phyloP scores from a whole-genome alignment of 2,888 invertebrate species.

The Phyllotreta cruciferae region DNA sequence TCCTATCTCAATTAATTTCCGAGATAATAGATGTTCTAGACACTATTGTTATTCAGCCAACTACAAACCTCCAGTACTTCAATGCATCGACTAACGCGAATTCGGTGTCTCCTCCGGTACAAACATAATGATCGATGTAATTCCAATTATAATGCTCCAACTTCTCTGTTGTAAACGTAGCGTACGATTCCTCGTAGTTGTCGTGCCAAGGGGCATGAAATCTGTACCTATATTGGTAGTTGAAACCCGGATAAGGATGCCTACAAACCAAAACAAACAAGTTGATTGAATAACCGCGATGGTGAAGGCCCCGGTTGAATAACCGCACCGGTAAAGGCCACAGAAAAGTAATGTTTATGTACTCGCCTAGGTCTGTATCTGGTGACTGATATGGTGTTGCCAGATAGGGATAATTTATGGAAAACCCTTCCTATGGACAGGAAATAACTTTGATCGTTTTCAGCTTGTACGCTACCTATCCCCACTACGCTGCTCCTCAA shows the following conservation, averaged over 20 bases:
- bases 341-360: no score
- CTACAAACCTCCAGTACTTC: conserved; percentile 61
- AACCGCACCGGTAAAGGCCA: no score
- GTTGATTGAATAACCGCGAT: no score
- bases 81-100: conserved; percentile 86
- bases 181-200: conserved; percentile 93
- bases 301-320: no score
- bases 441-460: conserved; percentile 74
- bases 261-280: conserved; percentile 65
- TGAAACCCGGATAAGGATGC: conserved; percentile 92
- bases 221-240: conserved; percentile 89
- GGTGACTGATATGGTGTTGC: conserved; percentile 91
- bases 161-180: conserved; percentile 92
- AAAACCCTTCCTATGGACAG: conserved; percentile 95
- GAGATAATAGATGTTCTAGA: no score
- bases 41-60: no score
- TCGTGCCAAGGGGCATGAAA: conserved; percentile 93
- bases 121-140: conserved; percentile 96
- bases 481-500: conserved; percentile 46
- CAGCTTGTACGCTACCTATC: conserved; percentile 47
- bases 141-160: conserved; percentile 98
- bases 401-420: conserved; percentile 86
- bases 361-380: conserved; percentile 90
- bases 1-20: no score
- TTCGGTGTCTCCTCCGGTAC: conserved; percentile 89